Evolutionary conservation across 64 coral and sea anemone species (phyloP).

Genomic region (Montipora capricornis): DNA sequence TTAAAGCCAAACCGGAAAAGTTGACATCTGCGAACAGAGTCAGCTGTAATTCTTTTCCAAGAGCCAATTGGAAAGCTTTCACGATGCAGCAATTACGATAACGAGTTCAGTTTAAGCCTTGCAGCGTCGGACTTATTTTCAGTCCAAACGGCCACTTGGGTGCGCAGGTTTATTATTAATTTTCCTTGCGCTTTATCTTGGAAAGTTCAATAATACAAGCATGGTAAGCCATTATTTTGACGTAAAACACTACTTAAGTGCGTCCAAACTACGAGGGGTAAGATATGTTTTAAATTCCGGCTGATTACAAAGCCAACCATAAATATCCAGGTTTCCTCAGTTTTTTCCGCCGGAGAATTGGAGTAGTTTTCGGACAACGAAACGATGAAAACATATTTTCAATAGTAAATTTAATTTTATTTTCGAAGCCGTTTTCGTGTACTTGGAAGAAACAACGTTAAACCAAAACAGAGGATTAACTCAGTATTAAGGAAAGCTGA

Average conservation of each 20-base stretch:
- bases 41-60: not conserved
- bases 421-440: not conserved
- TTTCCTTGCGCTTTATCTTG: not conserved
- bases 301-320: not conserved
- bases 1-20: not conserved
- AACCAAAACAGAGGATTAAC: not conserved
- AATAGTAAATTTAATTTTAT: not conserved
- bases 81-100: not conserved
- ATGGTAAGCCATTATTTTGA: not conserved
- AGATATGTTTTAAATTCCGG: too few relatives aligned
- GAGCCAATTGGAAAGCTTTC: not conserved
- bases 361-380: too few relatives aligned
- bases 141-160: not conserved
- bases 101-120: not conserved
- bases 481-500: not conserved
- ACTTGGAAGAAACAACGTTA: not conserved
- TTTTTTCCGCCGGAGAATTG: too few relatives aligned
- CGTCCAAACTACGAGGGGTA: too few relatives aligned
- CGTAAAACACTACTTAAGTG: too few relatives aligned
- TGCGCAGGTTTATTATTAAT: not conserved
- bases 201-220: not conserved
- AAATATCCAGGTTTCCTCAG: not conserved
- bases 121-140: not conserved
- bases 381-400: too few relatives aligned
- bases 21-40: not conserved